Evolutionary conservation across 2,113 vertebrate species (phyloP), one percentile per base, ranked within the genome.

Genomic region (Cyrtonyx montezumae): DNA sequence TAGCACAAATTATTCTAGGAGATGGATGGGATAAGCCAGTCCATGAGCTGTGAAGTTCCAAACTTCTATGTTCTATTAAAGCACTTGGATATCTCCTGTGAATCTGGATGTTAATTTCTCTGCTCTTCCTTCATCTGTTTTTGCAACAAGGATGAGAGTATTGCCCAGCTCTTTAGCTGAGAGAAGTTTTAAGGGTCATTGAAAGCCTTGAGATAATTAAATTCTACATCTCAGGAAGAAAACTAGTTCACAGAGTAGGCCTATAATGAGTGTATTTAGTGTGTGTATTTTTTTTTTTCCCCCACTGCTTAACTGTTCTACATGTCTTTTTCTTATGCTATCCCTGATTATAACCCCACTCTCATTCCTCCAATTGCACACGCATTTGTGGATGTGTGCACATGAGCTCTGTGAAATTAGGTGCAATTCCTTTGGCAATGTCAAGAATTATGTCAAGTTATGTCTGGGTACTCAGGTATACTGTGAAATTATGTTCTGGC

Each of bases 51-150:
- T n/a, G n/a, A n/a, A n/a, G n/a, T n/a, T n/a, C n/a, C n/a, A n/a
- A n/a, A n/a, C n/a, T n/a, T n/a, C n/a, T n/a, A n/a, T n/a, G n/a
- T n/a, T n/a, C n/a, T n/a, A n/a, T n/a, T n/a, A 40, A 83, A 6
- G 21, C 48, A 28, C 8, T 4, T 40, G n/a, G 42, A 10, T 61
- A 18, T 21, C 30, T 77, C 10, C 53, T 75, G 34, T 0, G 0
- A 8, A 56, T 78, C 51, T 78, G 6, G 9, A 32, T 74, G 36
- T 63, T 66, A 48, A 74, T 70, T 84, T 83, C 21, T 70, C 3
- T 63, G 8, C 51, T 42, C 13, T 51, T 55, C 37, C 2, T 34
- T 55, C 18, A 21, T 84, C 7, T 40, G 51, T 63, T 28, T 43
- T 63, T 68, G 45, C 20, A 36, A 56, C 5, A 58, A 21, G 9